Evolutionary conservation across 2,888 invertebrate genomes (phyloP), one percentile per base, ranked within the genome.

Genomic region (Heliconius charithonia): DNA sequence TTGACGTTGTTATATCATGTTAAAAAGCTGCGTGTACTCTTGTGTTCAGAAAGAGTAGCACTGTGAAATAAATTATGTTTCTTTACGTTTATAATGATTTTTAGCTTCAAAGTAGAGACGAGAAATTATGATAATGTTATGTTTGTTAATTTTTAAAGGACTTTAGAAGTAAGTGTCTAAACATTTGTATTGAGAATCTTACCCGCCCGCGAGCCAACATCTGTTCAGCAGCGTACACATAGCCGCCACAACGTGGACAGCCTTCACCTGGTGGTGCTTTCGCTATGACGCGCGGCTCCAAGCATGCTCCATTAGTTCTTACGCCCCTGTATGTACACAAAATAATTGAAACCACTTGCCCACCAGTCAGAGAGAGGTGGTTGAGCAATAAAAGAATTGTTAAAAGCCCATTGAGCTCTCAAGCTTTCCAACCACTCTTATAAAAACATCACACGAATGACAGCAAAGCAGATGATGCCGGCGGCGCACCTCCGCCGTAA

Each of bases 141-240:
- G 63, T 77, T 45, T 75, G 78, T 41, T 63, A 71, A 51, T 72
- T 45, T 66, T 70, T 62, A 29, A 13, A 41, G 29, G 70, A n/a
- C 27, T 66, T 45, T 6, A 56, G 16, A 66, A n/a, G 67, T 16
- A 76, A 27, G 19, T n/a, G 16, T n/a, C 63, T 63, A 27, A 37
- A 66, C 22, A 29, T 51, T 7, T 56, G 16, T 32, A 19, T 19
- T 75, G 65, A 70, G 71, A 80, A 81, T 96, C 96, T 97, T 96
- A 98, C 98, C 96, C 97, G 96, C 95, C 98, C 98, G 90, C 98
- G 96, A 84, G 98, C 98, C 88, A 98, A 95, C 98, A 98, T 98
- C 95, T 98, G 98, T 94, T 98, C 98, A 81, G 98, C 98, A 82
- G 98, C 98, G 92, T 98, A 98, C 77, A 98, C 98, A 89, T 93